Conservation (phyloP, 2,888 invertebrate species). For the Troides helena region DNA sequence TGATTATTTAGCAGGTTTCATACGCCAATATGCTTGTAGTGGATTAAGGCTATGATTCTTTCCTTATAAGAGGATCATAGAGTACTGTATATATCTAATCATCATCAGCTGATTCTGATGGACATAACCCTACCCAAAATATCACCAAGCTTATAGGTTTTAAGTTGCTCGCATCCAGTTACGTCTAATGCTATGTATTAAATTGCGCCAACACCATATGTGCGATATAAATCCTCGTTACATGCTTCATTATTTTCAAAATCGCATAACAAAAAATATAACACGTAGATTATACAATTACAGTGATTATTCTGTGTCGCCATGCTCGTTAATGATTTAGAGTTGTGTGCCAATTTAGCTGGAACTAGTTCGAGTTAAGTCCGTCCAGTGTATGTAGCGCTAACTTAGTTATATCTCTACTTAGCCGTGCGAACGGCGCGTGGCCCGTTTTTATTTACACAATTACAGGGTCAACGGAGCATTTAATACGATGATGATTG, state of each 20-base stretch:
- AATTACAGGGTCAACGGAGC: slow-evolving; percentile 62
- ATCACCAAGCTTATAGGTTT: no score
- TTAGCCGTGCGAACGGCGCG: slow-evolving; percentile 26
- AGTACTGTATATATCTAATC: not conserved
- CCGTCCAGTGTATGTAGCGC: slow-evolving; percentile 1
- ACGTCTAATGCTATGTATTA: not conserved
- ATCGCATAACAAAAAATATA: slow-evolving; percentile 10
- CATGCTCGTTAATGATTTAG: slow-evolving; percentile 21
- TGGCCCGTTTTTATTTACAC: slow-evolving; percentile 51
- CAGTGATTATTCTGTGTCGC: slow-evolving; percentile 23
- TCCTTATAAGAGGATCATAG: no score
- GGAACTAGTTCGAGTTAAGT: slow-evolving; percentile 14
- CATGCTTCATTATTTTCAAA: slow-evolving; percentile 20
- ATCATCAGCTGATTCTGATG: no score
- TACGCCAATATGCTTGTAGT: no score
- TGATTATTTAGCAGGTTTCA: no score
- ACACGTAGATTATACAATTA: slow-evolving; percentile 23
- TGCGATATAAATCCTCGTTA: not conserved
- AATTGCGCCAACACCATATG: no score
- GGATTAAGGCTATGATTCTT: no score
- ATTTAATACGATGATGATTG: slow-evolving; percentile 60
- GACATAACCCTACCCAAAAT: no score
- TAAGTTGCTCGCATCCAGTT: not conserved
- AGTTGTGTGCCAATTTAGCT: slow-evolving; percentile 28
- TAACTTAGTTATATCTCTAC: slow-evolving; percentile 40